phyloP scores from a whole-genome alignment of 2,888 invertebrate species.

The Himalopsyche anomala region DNA sequence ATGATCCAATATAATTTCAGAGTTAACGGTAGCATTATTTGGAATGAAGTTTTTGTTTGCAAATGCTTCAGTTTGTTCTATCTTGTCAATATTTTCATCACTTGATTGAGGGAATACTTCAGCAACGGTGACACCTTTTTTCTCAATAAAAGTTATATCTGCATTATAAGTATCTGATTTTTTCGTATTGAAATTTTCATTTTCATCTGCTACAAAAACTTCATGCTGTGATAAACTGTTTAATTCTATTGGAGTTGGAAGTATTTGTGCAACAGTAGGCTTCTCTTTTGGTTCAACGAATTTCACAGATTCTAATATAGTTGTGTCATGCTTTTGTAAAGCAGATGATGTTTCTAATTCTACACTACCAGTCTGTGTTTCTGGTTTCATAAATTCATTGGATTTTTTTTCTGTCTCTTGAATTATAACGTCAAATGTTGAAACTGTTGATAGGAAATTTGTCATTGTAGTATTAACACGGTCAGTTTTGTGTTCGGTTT shows the following conservation, averaged over 20 bases:
- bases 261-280: constrained; percentile 17
- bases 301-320: constrained; percentile 70
- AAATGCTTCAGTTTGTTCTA: constrained; percentile 5
- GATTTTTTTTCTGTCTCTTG: constrained; percentile 72
- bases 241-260: constrained; percentile 62
- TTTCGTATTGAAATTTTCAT: constrained; percentile 56
- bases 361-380: constrained; percentile 69
- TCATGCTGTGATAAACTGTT: constrained; percentile 68
- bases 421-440: constrained; percentile 71
- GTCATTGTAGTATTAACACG: constrained; percentile 72
- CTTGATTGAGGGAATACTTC: constrained; percentile 58
- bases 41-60: constrained; percentile 59
- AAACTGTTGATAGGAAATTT: constrained; percentile 71
- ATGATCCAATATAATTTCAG: constrained; percentile 59
- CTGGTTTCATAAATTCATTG: constrained; percentile 68
- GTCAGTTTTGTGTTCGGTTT: constrained; percentile 67
- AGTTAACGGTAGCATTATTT: constrained; percentile 56
- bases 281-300: constrained; percentile 60
- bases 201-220: constrained; percentile 66
- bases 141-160: constrained; percentile 67
- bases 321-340: constrained; percentile 70
- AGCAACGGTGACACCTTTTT: constrained; percentile 70
- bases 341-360: constrained; percentile 70
- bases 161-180: constrained; percentile 66
- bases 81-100: constrained; percentile 54